phyloP scores from a whole-genome alignment of 2,797 vertebrate genomes.

The Capromys pilorides region DNA sequence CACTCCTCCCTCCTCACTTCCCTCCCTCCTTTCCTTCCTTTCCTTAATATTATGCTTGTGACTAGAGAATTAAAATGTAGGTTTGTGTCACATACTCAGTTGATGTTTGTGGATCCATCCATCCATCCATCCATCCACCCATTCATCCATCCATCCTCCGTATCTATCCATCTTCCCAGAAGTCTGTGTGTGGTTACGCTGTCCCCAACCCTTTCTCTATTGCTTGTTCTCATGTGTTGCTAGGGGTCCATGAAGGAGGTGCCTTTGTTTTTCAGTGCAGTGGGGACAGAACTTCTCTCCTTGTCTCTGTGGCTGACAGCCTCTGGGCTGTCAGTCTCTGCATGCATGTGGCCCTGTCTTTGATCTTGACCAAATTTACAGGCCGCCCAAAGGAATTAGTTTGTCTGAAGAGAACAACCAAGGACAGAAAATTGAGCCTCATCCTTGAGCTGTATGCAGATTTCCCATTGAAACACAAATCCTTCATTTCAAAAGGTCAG shows the following conservation, averaged over 20 bases:
- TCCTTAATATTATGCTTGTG: neutral
- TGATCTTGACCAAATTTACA: slow-evolving; percentile 44
- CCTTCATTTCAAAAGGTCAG: slow-evolving; percentile 68
- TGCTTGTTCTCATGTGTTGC: neutral
- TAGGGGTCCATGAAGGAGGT: accelerated
- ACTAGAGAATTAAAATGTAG: neutral
- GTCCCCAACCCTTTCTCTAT: neutral
- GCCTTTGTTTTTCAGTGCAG: neutral
- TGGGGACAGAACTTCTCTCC: neutral
- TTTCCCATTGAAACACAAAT: slow-evolving; percentile 70
- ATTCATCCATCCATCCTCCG: neutral
- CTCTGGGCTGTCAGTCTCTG: neutral
- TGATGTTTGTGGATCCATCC: neutral
- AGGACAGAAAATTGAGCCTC: slow-evolving; percentile 64
- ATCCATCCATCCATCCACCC: too few species aligned
- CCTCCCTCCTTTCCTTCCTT: neutral
- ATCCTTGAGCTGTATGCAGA: slow-evolving; percentile 68
- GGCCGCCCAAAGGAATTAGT: neutral
- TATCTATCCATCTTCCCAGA: too few species aligned
- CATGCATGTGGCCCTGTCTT: neutral
- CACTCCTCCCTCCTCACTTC: accelerated
- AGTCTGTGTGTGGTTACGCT: neutral
- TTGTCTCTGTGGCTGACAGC: neutral
- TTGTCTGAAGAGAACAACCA: slow-evolving; percentile 66
- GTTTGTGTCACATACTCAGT: neutral